Base-by-base conservation (phyloP, 2,888 invertebrate genomes). In the Ferrisia virgata region DNA sequence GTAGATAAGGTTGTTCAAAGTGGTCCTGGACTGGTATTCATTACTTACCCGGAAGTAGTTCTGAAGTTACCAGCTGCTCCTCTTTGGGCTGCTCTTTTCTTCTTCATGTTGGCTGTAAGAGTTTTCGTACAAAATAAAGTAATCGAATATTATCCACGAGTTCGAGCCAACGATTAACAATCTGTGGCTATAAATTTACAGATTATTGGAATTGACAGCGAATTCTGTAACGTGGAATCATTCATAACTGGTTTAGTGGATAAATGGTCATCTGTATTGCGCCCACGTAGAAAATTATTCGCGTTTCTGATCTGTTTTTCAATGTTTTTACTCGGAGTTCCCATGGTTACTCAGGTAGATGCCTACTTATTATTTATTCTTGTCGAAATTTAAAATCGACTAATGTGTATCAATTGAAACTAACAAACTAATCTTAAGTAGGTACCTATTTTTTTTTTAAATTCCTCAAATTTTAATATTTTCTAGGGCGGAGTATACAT, bases 1-100 rank as follows among this genome's bases (percentile, higher is more conserved):
- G 91, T 91, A 2, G 89, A 88, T 11, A 88, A 89, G 81, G 91
- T 91, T 8, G 91, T 91, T 1, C 91, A 90, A 86, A 91, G 90
- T 88, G 93, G 93, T n/a, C 93, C 93, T 0, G 93, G 93, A n/a
- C 89, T 94, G 18, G 93, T 93, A 64, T 94, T 94, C 87, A 90
- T 93, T 40, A 94, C 93, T 2, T 94, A 94, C 88, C 94, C 94
- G 0, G 93, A 94, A 88, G 93, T 94, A 36, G 92, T 94, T 64
- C 90, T 93, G 18, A 93, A 93, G 84, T 89, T 94, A 87, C 93
- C 93, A 0, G 92, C 92, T 18, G 92, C 93, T 8, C 91, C 93
- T 0, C 90, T 93, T 85, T 94, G 93, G 93, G 91, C 93, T 0
- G 89, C 92, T 25, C 91, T 93, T 86, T 94, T 94, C 89, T 94